A percentile compares a stretch with the other conserved stretches of the same genome.
Conservation (phyloP, 1,140 invertebrate species). For the Philaenus spumarius region DNA sequence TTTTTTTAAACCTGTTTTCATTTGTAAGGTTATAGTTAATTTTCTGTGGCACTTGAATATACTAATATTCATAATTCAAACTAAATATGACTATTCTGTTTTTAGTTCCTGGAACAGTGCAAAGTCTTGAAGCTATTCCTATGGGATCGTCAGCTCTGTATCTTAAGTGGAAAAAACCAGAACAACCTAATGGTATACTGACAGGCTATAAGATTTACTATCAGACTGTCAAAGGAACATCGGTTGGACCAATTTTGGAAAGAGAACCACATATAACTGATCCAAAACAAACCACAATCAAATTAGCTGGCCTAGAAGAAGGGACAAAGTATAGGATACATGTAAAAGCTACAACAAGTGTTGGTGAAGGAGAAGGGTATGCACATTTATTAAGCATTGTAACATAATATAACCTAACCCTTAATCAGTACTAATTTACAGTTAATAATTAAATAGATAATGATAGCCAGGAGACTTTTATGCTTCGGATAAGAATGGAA, state of each 20-base stretch:
- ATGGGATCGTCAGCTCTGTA: constrained; percentile 83
- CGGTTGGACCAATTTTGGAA: constrained; percentile 58
- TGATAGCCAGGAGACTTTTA: too few relatives aligned
- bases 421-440: too few relatives aligned
- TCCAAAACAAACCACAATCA: constrained; percentile 67
- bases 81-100: constrained; percentile 19
- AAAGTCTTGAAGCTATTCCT: constrained; percentile 72
- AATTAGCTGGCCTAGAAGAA: constrained; percentile 74
- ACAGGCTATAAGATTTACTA: constrained; percentile 92
- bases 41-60: neutral
- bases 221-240: constrained; percentile 67
- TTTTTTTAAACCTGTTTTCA: neutral
- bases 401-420: too few relatives aligned
- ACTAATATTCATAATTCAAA: neutral
- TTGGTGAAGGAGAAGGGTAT: constrained; percentile 73
- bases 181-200: constrained; percentile 86
- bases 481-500: too few relatives aligned
- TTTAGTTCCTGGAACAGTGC: constrained; percentile 77
- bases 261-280: constrained; percentile 69
- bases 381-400: too few relatives aligned
- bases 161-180: constrained; percentile 86
- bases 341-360: constrained; percentile 72
- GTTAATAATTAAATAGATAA: too few relatives aligned
- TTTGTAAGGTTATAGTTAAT: neutral
- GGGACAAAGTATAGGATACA: constrained; percentile 85